A percentile compares a stretch with the other conserved stretches of the same genome.
phyloP scores from a whole-genome alignment of 2,113 vertebrate species.

The Ancistrus triradiatus region DNA sequence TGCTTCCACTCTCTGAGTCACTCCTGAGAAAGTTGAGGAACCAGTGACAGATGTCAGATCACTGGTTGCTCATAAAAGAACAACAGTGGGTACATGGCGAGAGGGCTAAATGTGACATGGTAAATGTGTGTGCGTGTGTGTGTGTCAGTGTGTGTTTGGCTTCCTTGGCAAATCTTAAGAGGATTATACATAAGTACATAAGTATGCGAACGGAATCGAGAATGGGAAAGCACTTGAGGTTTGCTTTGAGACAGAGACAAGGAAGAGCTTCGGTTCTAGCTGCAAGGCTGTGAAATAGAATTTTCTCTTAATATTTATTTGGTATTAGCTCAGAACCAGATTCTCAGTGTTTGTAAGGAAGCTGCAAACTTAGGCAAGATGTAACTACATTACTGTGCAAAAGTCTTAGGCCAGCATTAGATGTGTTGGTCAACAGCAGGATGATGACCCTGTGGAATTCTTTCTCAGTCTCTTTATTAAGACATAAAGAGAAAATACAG shows the following conservation, averaged over 20 bases:
- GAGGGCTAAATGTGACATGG: background rate
- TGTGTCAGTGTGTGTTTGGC: background rate
- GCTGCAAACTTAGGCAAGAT: too few relatives aligned
- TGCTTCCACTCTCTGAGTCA: background rate
- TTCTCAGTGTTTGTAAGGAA: too few relatives aligned
- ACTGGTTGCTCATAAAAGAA: background rate
- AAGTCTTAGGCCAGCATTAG: too few relatives aligned
- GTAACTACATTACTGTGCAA: too few relatives aligned
- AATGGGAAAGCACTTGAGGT: background rate
- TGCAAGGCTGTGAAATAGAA: background rate
- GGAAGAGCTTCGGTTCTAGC: background rate
- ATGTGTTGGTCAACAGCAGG: too few relatives aligned
- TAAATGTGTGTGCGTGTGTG: background rate
- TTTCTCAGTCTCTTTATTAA: too few relatives aligned
- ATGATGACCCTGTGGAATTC: too few relatives aligned
- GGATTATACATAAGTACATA: conserved; percentile 4
- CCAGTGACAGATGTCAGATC: too few relatives aligned
- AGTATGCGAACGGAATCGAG: background rate
- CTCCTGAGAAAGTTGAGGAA: too few relatives aligned
- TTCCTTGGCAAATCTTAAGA: conserved; percentile 12
- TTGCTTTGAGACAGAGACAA: background rate
- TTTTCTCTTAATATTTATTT: too few relatives aligned
- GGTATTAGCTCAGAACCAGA: too few relatives aligned
- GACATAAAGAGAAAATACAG: too few relatives aligned
- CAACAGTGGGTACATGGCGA: background rate